phyloP scores from a whole-genome alignment of 2,113 vertebrate species.

The Brachyhypopomus gauderio region DNA sequence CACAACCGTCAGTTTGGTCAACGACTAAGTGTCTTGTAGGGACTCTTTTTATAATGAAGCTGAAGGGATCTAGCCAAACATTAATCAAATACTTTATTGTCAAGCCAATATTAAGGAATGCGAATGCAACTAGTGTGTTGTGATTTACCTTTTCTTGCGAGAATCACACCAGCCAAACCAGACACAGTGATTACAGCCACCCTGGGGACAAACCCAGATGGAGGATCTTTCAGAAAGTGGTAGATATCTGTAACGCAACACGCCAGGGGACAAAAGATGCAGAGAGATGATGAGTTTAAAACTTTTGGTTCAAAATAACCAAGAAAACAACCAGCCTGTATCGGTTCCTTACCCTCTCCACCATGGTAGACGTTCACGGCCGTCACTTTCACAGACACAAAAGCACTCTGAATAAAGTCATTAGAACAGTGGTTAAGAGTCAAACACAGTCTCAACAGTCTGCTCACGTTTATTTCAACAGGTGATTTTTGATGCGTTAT shows the following conservation, averaged over 20 bases:
- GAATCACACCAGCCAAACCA: conserved; percentile 73
- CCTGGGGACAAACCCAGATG: conserved; percentile 80
- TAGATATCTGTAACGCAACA: conserved; percentile 72
- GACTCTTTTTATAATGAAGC: too few species aligned
- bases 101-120: too few species aligned
- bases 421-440: background rate
- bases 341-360: conserved; percentile 76
- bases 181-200: conserved; percentile 73
- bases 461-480: background rate
- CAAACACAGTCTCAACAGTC: too few species aligned
- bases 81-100: too few species aligned
- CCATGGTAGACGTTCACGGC: conserved; percentile 72
- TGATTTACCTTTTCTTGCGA: conserved; percentile 77
- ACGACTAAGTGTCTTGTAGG: too few species aligned
- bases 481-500: background rate
- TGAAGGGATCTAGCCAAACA: too few species aligned
- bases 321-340: background rate
- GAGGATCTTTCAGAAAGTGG: conserved; percentile 80
- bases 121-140: background rate
- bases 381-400: conserved; percentile 72
- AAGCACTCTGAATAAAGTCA: conserved; percentile 63
- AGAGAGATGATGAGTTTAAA: background rate
- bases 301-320: background rate
- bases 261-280: background rate
- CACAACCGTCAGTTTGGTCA: background rate